A percentile compares a stretch with the other conserved stretches of the same genome.
phyloP scores from a whole-genome alignment of 2,113 vertebrate species.

The Poeciliopsis occidentalis region DNA sequence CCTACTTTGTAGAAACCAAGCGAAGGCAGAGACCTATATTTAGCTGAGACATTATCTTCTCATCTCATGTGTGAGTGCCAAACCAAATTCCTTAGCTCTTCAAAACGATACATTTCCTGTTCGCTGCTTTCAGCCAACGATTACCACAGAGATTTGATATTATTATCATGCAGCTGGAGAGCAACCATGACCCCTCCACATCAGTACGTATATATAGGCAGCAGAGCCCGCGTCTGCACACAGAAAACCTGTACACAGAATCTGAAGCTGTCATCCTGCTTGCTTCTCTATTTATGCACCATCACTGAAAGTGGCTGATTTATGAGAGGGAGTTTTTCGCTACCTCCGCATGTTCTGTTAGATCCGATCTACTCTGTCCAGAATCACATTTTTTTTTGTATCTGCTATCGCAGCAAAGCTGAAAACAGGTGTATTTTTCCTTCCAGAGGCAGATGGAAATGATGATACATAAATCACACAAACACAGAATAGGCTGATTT shows the following conservation, averaged over 20 bases:
- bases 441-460: constrained; percentile 10
- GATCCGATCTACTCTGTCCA: not conserved
- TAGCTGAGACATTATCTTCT: constrained; percentile 59
- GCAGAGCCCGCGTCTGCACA: constrained; percentile 3
- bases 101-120: constrained; percentile 48
- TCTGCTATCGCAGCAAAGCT: constrained; percentile 12
- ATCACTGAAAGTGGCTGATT: constrained; percentile 29
- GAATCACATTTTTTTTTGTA: constrained; percentile 3
- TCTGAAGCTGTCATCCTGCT: not conserved
- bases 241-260: not conserved
- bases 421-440: constrained; percentile 14
- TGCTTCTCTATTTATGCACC: constrained; percentile 13
- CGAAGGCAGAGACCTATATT: constrained; percentile 40
- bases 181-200: constrained; percentile 44
- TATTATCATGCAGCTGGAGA: constrained; percentile 39
- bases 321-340: constrained; percentile 17
- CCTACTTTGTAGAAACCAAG: constrained; percentile 22
- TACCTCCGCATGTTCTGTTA: not conserved
- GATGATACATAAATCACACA: constrained; percentile 36
- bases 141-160: constrained; percentile 10
- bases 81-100: constrained; percentile 56
- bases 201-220: constrained; percentile 6
- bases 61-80: constrained; percentile 35
- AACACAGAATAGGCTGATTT: constrained; percentile 27
- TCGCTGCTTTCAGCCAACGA: constrained; percentile 30